Evolutionary conservation across 1,140 invertebrate species (phyloP), one percentile per base, ranked within the genome.

Genomic region (Lasaia peninsularis): DNA sequence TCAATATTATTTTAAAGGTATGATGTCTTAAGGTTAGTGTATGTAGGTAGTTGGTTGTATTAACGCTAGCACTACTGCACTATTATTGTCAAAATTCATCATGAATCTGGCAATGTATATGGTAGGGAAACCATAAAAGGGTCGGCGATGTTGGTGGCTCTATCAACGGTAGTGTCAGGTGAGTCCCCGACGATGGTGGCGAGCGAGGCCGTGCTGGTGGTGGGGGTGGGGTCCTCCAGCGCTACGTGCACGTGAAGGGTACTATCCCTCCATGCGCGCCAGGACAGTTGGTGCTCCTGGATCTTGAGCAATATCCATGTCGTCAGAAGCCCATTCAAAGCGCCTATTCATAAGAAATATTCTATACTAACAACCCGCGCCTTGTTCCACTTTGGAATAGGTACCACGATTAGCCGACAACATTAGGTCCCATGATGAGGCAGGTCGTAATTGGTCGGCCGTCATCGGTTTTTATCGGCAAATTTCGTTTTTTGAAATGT

Each of bases 241-340:
- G 69, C 58, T 48, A 86, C 86, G 71, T 68, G 81, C 63, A 88
- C 80, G 69, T 80, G 77, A 52, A 85, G 74, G 32, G 76, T 84
- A 73, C 69, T 72, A 71, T 84, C 82, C n/a, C 83, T 77, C 85
- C 85, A 88, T 40, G 77, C 66, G 59, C 73, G 81, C 85, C 85
- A 88, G 59, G 83, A 80, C 57, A 73, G 12, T 70, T 86, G 86
- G 65, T 86, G 83, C 73, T 86, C 83, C 66, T 88, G 86, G 59
- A 88, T 79, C 73, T 86, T 88, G 12, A 86, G 77, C 40, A 86
- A 78, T 73, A 85, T 83, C 86, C 86, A 88, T 16, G 86, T 88
- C 0, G 86, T 88, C 34, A 88, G 65, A 55, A 88, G 69, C 0
- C 86, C 86, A 65, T 88, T 88, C 7, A 86, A 64, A 0, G 86